Base-by-base conservation (phyloP, 2,888 invertebrate species). In the Rosalia funebris region DNA sequence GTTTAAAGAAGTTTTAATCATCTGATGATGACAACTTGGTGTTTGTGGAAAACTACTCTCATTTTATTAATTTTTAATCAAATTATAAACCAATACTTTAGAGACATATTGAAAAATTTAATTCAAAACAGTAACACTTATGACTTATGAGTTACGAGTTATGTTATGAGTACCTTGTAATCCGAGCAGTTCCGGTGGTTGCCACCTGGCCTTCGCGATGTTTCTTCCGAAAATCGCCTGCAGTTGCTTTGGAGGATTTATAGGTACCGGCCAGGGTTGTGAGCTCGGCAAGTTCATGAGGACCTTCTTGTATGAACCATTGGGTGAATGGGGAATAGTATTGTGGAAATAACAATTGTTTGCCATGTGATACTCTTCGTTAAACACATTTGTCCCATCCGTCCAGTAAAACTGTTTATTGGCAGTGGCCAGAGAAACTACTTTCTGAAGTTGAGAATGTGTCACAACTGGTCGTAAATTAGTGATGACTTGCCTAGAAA, bases 371-470 rank as follows among this genome's bases (percentile, higher is more conserved):
- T 91, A 91, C 73, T 92, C 93, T 79, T 96, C 95, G 10, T 88
- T 88, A 42, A 91, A 84, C 65, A 94, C 87, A 74, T 89, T 88
- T 50, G 86, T 84, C 0, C 92, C 93, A 74, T 92, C 91, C 0
- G 93, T 93, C 93, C 95, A 95, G 76, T 92, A 94, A 76, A 95
- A 93, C 9, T 91, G 84, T 4, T 90, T 90, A 73, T 90, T 89
- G 2, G 90, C 90, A 75, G 87, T 88, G 0, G 91, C 90, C 60
- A 95, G 83, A 2, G 93, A 93, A 5, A 88, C 84, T 0, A 93
- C 92, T 50, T 89, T 87, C 56, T 85, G 83, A 73, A 93, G 90
- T 82, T 88, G 88, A 0, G 92, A 89, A 16, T 87, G 88, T 74
- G 90, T 90, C 0, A 91, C 91, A 74, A 91, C 91, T 12, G 83